phyloP scores from a whole-genome alignment of 2,113 vertebrate species.

The Atherinomorus stipes region DNA sequence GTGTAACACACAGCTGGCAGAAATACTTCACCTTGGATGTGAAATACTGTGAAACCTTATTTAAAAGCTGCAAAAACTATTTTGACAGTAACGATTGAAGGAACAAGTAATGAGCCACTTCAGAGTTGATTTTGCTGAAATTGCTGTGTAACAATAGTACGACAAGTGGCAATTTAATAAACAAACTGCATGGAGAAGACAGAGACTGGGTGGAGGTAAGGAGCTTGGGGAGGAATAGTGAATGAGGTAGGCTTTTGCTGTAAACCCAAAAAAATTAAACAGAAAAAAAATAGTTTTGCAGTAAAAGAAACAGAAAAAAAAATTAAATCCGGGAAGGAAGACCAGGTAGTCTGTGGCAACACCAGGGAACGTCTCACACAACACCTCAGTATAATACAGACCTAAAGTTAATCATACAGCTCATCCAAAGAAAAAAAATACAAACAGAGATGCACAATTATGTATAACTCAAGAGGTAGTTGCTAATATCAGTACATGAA shows the following conservation, averaged over 20 bases:
- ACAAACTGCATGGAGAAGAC: conserved; percentile 59
- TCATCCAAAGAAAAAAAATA: conserved; percentile 70
- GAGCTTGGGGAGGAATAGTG: conserved; percentile 79
- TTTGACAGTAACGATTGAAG: conserved; percentile 61
- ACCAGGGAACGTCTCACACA: conserved; percentile 80
- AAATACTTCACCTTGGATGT: conserved; percentile 43
- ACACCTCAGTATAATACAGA: conserved; percentile 81
- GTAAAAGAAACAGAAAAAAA: conserved; percentile 56
- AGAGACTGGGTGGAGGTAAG: conserved; percentile 67
- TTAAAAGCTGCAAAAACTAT: conserved; percentile 21
- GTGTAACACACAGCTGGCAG: conserved; percentile 38
- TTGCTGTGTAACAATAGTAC: conserved; percentile 54
- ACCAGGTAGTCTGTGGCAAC: conserved; percentile 76
- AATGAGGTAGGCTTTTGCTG: conserved; percentile 99
- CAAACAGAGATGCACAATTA: conserved; percentile 83
- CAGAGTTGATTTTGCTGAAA: conserved; percentile 42
- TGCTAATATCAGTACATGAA: conserved; percentile 91
- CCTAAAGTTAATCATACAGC: conserved; percentile 80
- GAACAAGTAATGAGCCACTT: conserved; percentile 39
- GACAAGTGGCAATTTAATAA: conserved; percentile 44
- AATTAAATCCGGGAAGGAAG: conserved; percentile 78
- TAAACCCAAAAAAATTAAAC: conserved; percentile 89
- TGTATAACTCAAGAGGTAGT: conserved; percentile 96
- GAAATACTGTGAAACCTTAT: conserved; percentile 22
- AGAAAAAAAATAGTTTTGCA: conserved; percentile 58